These are phyloP conservation scores for Chloebia gouldiae DNA, from an alignment of 2,113 vertebrate genomes.

Conservation along the genomic window DNA sequence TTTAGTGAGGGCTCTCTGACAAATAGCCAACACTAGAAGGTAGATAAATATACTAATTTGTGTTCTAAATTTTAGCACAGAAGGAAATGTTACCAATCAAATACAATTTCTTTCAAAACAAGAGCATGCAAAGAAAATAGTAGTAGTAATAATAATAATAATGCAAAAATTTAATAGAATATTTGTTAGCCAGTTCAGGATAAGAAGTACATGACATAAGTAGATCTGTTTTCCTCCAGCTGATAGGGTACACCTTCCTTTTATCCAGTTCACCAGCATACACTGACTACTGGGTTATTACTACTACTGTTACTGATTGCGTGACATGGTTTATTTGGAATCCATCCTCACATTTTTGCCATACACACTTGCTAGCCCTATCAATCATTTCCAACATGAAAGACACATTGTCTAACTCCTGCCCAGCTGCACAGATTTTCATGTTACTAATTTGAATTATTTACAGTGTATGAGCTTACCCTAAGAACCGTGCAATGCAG, in stretches of 20 bases:
- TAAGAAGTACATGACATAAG: background rate
- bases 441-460: constrained; percentile 36
- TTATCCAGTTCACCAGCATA: background rate
- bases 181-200: accelerated
- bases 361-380: background rate
- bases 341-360: constrained; percentile 25
- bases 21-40: background rate
- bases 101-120: background rate
- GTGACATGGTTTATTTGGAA: constrained; percentile 33
- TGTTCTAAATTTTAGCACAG: background rate
- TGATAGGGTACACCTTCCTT: background rate
- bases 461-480: background rate
- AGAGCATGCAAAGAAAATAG: background rate
- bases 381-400: constrained; percentile 54
- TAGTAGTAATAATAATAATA: background rate
- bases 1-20: background rate
- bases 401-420: constrained; percentile 39
- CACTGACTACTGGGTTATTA: background rate
- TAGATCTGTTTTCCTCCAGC: background rate
- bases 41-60: background rate
- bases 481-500: background rate
- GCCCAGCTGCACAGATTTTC: background rate
- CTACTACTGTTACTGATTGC: background rate
- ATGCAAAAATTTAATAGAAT: background rate
- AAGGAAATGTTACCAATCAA: background rate